Conservation (phyloP, 2,797 vertebrate genomes). For the Lacerta bilineata region DNA sequence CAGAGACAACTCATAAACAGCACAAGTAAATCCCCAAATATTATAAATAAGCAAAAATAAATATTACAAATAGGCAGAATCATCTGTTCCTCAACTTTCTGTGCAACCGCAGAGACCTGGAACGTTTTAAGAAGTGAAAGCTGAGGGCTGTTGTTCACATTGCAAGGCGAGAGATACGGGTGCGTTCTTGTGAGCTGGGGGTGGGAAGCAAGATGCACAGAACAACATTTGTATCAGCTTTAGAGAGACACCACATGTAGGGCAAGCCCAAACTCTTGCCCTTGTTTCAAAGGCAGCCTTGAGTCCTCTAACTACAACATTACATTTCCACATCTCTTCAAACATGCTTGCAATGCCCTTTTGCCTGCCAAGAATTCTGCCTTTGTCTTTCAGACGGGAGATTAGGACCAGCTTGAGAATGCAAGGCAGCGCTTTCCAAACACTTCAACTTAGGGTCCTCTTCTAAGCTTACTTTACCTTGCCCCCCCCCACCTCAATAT, state of each 20-base stretch:
- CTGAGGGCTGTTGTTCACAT: neutral
- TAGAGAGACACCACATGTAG: neutral
- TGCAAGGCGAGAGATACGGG: too few relatives aligned
- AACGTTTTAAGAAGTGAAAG: neutral
- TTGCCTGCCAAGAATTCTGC: neutral
- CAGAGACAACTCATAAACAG: neutral
- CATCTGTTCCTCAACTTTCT: neutral
- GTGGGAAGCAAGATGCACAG: neutral
- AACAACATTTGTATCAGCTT: neutral
- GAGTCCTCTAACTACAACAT: neutral
- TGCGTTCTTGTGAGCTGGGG: neutral
- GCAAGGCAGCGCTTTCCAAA: neutral
- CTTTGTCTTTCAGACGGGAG: neutral
- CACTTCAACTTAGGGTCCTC: too few relatives aligned
- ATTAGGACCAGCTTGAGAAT: neutral
- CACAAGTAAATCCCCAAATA: neutral
- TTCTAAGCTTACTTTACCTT: too few relatives aligned
- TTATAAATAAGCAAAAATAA: neutral
- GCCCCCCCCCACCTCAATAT: too few relatives aligned
- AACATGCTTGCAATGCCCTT: neutral
- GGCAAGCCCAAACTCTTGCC: neutral
- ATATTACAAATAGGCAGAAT: neutral
- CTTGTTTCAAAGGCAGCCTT: conserved; percentile 1
- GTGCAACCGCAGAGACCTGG: neutral
- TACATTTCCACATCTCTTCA: conserved; percentile 2